These are phyloP conservation scores for Neosalanx taihuensis DNA, from an alignment of 2,797 vertebrate genomes.

Conservation along the genomic window DNA sequence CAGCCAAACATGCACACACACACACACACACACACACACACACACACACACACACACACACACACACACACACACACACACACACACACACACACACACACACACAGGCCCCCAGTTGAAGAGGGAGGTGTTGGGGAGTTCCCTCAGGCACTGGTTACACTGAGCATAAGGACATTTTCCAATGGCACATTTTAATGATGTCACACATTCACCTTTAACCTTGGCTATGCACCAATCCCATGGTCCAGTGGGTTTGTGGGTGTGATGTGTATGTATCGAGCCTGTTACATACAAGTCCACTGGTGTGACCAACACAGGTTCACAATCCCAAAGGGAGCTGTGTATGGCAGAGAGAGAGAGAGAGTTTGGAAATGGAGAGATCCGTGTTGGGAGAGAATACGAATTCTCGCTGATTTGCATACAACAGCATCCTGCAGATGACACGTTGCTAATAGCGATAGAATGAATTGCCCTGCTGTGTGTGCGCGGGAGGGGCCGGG, in stretches of 20 bases:
- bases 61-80: constrained; percentile 6
- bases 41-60: constrained; percentile 6
- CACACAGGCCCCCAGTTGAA: constrained; percentile 30
- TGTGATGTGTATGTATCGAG: constrained; percentile 16
- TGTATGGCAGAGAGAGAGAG: constrained; percentile 5
- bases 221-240: constrained; percentile 68
- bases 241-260: constrained; percentile 45
- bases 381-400: constrained; percentile 21
- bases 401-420: constrained; percentile 57
- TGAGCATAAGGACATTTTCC: constrained; percentile 61
- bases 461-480: constrained; percentile 48
- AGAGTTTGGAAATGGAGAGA: constrained; percentile 23
- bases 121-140: constrained; percentile 46
- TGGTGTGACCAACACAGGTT: neutral
- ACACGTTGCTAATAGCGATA: constrained; percentile 57
- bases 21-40: neutral
- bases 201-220: constrained; percentile 69
- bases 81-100: constrained; percentile 14
- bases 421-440: constrained; percentile 49
- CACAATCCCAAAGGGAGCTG: constrained; percentile 1
- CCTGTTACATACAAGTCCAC: neutral
- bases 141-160: constrained; percentile 53
- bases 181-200: constrained; percentile 72
- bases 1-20: neutral
- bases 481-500: constrained; percentile 15